A percentile compares a stretch with the other conserved stretches of the same genome.
These are phyloP conservation scores for Diplosoma virens DNA, from an alignment of 23 tunicate genomes.

Conservation along the genomic window DNA sequence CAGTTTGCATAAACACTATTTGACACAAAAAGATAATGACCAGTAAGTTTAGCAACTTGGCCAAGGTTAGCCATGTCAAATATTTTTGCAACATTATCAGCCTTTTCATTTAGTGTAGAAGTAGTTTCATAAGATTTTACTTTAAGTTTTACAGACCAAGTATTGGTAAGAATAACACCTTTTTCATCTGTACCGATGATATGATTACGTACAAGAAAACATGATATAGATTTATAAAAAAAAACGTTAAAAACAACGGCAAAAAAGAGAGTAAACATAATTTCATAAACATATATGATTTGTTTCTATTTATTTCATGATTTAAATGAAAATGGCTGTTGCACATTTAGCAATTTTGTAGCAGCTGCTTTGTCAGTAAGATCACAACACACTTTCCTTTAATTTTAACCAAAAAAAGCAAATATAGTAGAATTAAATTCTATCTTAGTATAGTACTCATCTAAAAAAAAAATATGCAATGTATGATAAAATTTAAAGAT, in stretches of 20 bases:
- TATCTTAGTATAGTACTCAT: too few relatives aligned
- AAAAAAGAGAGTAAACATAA: too few relatives aligned
- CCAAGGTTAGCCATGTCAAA: constrained; percentile 49
- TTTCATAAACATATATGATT: too few relatives aligned
- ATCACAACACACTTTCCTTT: too few relatives aligned
- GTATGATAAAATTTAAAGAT: too few relatives aligned
- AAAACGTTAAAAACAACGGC: not conserved
- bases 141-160: constrained; percentile 47
- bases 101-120: constrained; percentile 35
- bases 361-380: too few relatives aligned
- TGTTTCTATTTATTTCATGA: too few relatives aligned
- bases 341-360: too few relatives aligned
- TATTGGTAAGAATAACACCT: not conserved
- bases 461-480: too few relatives aligned
- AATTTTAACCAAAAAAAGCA: too few relatives aligned
- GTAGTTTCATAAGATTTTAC: not conserved
- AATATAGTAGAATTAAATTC: too few relatives aligned
- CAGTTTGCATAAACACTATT: not conserved
- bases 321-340: too few relatives aligned
- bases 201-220: constrained; percentile 5
- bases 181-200: not conserved
- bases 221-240: not conserved
- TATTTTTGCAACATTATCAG: constrained; percentile 35
- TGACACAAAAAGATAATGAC: constrained; percentile 56
- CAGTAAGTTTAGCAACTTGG: constrained; percentile 80